phyloP scores from a whole-genome alignment of 2,888 invertebrate species.

The Pyrochroa serraticornis region DNA sequence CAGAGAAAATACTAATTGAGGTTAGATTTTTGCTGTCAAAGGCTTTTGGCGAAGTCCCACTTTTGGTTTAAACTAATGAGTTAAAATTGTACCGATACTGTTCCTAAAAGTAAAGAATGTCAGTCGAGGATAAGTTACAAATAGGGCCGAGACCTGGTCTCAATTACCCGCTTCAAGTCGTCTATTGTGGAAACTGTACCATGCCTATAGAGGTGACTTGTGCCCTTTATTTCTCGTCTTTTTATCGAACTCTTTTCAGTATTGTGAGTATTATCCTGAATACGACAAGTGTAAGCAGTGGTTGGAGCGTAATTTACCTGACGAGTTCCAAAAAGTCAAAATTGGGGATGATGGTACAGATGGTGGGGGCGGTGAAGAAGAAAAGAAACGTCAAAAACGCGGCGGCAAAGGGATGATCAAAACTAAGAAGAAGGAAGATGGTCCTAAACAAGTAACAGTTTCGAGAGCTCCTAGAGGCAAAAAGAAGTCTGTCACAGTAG shows the following conservation, averaged over 20 bases:
- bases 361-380: conserved; percentile 81
- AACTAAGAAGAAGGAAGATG: conserved; percentile 92
- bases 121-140: conserved; percentile 70
- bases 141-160: conserved; percentile 63
- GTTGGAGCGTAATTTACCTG: conserved; percentile 93
- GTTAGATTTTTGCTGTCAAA: too few relatives aligned
- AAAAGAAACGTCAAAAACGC: conserved; percentile 94
- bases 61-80: too few relatives aligned
- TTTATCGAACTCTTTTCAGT: conserved; percentile 63
- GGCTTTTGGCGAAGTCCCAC: too few relatives aligned
- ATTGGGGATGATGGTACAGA: conserved; percentile 70
- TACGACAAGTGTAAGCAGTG: conserved; percentile 97
- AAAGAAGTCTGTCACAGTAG: conserved; percentile 98
- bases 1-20: too few relatives aligned
- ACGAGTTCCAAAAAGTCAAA: conserved; percentile 89
- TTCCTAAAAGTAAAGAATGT: conserved; percentile 50
- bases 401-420: conserved; percentile 97
- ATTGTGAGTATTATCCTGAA: conserved; percentile 97
- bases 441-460: conserved; percentile 82
- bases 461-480: conserved; percentile 94
- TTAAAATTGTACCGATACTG: too few relatives aligned
- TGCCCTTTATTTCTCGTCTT: background rate
- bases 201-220: conserved; percentile 85
- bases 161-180: conserved; percentile 80
- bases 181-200: conserved; percentile 93